A percentile compares a stretch with the other conserved stretches of the same genome.
These are phyloP conservation scores for Orthosia incerta DNA, from an alignment of 2,888 invertebrate species.

Conservation along the genomic window DNA sequence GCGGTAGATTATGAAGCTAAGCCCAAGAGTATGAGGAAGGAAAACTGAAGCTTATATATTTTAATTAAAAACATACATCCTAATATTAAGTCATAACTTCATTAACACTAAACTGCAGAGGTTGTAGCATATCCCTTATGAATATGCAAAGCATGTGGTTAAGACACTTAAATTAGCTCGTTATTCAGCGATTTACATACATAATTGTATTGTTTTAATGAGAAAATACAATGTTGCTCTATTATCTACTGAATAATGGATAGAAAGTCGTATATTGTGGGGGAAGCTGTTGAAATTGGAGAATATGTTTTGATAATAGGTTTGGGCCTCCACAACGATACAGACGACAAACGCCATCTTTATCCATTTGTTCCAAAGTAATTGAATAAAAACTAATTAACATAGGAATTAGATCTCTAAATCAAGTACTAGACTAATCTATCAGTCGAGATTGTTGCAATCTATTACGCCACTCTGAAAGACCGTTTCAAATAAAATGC, in stretches of 20 bases:
- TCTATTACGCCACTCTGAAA: conserved; percentile 27
- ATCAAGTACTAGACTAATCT: conserved; percentile 25
- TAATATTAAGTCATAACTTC: conserved; percentile 58
- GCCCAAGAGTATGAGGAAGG: not conserved
- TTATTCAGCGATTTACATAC: conserved; percentile 80
- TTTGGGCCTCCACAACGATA: not conserved
- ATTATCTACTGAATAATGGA: conserved; percentile 51
- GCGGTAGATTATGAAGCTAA: not conserved
- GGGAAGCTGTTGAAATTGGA: conserved; percentile 15
- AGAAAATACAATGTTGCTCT: conserved; percentile 63
- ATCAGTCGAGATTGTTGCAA: conserved; percentile 36
- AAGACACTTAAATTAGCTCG: conserved; percentile 79
- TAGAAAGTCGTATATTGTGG: conserved; percentile 33
- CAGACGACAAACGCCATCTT: not conserved
- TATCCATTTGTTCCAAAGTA: not conserved
- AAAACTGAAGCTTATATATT: not conserved
- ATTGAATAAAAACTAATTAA: conserved; percentile 4
- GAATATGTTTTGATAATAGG: conserved; percentile 21
- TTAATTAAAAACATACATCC: conserved; percentile 48
- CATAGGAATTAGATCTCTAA: conserved; percentile 20
- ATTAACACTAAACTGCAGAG: conserved; percentile 66
- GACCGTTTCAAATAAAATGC: conserved; percentile 40
- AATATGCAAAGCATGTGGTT: conserved; percentile 80
- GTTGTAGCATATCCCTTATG: conserved; percentile 69
- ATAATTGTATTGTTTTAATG: conserved; percentile 74